Evolutionary conservation across 2,888 invertebrate genomes (phyloP).

Genomic region (Congeria kusceri): DNA sequence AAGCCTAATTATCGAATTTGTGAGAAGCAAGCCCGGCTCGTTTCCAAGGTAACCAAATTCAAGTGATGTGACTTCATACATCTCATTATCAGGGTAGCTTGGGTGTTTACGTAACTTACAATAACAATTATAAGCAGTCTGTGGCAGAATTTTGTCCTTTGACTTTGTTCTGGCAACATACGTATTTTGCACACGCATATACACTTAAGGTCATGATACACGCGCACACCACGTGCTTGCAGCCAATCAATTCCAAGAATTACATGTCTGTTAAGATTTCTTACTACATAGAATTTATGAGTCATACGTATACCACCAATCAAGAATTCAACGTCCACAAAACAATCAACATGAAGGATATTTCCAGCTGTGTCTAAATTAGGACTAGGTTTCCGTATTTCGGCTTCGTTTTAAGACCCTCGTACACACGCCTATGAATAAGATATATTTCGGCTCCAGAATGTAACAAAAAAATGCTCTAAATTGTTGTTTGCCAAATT

Average conservation of each 20-base stretch:
- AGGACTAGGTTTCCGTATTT: neutral
- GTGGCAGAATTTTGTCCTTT: neutral
- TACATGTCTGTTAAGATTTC: constrained; percentile 30
- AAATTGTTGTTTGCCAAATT: constrained; percentile 19
- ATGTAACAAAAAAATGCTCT: constrained; percentile 33
- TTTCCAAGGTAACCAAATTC: constrained; percentile 9
- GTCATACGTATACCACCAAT: constrained; percentile 6
- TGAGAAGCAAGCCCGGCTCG: constrained; percentile 21
- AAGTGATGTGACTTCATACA: neutral
- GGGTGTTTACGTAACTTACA: neutral
- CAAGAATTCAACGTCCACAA: constrained; percentile 6
- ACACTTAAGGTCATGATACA: constrained; percentile 42
- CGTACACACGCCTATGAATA: constrained; percentile 24
- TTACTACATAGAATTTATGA: constrained; percentile 5
- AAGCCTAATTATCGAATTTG: constrained; percentile 6
- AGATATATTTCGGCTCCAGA: constrained; percentile 39
- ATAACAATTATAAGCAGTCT: neutral
- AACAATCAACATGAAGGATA: constrained; percentile 22
- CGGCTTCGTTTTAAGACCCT: constrained; percentile 20
- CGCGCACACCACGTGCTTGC: constrained; percentile 17
- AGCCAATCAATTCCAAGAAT: constrained; percentile 42
- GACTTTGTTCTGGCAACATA: neutral
- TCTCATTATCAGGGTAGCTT: neutral
- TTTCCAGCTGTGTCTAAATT: no score
- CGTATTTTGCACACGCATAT: constrained; percentile 12